Base-by-base conservation (phyloP, 2,888 invertebrate genomes). In the Aproaerema taeniolella region DNA sequence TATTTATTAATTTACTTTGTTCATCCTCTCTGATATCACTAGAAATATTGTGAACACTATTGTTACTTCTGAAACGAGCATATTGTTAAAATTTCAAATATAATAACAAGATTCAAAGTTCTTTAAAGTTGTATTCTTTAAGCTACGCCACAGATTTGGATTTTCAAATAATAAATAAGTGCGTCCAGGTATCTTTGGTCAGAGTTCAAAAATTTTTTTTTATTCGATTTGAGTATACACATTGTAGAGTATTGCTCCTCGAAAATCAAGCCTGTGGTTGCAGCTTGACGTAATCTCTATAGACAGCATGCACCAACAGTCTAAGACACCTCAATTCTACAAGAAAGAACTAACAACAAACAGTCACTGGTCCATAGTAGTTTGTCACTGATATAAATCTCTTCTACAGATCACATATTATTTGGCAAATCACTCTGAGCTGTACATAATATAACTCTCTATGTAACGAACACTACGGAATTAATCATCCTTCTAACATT, bases 281-380 rank as follows among this genome's bases (percentile, higher is more conserved):
- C 61, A 41, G 33, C 39, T 45, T 53, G 9, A 62, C 56, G 60
- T 60, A 53, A 61, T 52, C 47, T 71, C 65, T 58, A 26, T 26
- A 67, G 63, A 65, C 60, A 66, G 63, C 69, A 77, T 73, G 74
- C 77, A 81, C 77, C 77, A 82, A 80, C 82, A 71, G 73, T 74
- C 83, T 82, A 83, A 77, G 78, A 80, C 74, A 75, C 76, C 65
- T 75, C 67, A 73, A 69, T 72, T 75, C 80, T 81, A 82, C 73
- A 45, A 68, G 73, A 79, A 77, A 70, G 72, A 63, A 70, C 71
- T 71, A 73, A 67, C 75, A 75, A 74, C 72, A 72, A 75, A 76
- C 77, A 70, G 63, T 71, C 74, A 76, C 74, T 80, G 83, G 82
- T 83, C 82, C 79, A 67, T 64, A 67, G 37, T 45, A 41, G 67